phyloP scores from a whole-genome alignment of 2,113 vertebrate species.

The Rallus limicola region DNA sequence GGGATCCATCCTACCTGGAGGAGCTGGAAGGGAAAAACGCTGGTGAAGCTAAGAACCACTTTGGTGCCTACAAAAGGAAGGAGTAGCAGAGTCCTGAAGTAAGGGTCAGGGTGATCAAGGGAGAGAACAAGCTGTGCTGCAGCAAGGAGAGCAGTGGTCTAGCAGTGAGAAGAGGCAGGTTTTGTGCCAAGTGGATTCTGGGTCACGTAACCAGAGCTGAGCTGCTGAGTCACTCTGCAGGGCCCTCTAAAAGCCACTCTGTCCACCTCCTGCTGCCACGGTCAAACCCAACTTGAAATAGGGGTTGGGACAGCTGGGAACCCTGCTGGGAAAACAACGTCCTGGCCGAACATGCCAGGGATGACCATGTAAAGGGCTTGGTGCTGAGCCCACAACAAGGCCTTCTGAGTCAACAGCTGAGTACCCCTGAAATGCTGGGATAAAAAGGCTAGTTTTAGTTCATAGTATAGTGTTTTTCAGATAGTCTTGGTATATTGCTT shows the following conservation, averaged over 20 bases:
- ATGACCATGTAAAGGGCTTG: neutral
- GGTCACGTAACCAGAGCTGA: conserved; percentile 5
- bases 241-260: conserved; percentile 36
- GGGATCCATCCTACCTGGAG: neutral
- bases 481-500: neutral
- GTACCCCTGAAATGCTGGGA: neutral
- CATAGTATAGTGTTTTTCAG: neutral
- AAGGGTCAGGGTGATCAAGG: rapidly evolving
- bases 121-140: neutral
- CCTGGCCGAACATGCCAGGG: neutral
- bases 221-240: conserved; percentile 53
- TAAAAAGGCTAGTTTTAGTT: neutral
- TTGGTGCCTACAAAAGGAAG: neutral
- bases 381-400: neutral
- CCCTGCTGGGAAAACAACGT: neutral
- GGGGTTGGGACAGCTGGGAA: conserved; percentile 3
- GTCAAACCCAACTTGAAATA: conserved; percentile 23
- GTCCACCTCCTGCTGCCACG: conserved; percentile 12
- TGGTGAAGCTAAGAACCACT: neutral
- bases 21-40: neutral
- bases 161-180: neutral
- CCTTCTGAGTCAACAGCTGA: neutral
- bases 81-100: neutral
- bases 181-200: conserved; percentile 60
- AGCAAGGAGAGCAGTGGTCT: neutral